Evolutionary conservation across 2,888 invertebrate species (phyloP).

Genomic region (Noctua janthina): DNA sequence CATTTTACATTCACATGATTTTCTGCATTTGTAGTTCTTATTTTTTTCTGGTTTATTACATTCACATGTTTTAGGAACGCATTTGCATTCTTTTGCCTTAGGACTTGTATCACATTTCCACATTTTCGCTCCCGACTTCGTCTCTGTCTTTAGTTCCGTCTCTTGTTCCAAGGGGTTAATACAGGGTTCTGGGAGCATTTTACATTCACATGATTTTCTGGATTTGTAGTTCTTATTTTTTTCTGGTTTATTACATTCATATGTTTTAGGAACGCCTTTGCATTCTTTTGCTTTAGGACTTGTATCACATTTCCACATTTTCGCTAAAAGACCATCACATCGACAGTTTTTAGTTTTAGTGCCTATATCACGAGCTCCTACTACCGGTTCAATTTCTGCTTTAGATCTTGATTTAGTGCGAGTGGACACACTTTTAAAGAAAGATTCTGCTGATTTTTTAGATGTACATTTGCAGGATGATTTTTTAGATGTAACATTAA

Average conservation of each 20-base stretch:
- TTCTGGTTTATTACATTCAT: not conserved
- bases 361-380: constrained; percentile 31
- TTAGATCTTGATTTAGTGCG: constrained; percentile 16
- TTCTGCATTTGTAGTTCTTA: not conserved
- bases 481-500: not conserved
- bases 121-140: not conserved
- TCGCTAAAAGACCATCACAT: not conserved
- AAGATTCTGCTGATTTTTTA: constrained; percentile 4
- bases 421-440: constrained; percentile 9
- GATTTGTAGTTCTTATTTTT: constrained; percentile 19
- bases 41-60: not conserved
- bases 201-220: not conserved
- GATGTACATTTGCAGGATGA: not conserved
- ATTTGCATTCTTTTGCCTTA: not conserved
- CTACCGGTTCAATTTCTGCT: constrained; percentile 20
- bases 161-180: not conserved
- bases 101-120: not conserved
- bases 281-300: constrained; percentile 27
- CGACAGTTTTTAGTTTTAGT: constrained; percentile 29
- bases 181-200: not conserved
- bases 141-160: not conserved
- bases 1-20: not conserved
- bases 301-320: constrained; percentile 62
- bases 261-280: constrained; percentile 7
- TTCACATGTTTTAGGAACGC: not conserved